Evolutionary conservation across 1,140 invertebrate species (phyloP).

Genomic region (Zaprionus kolodkinae): DNA sequence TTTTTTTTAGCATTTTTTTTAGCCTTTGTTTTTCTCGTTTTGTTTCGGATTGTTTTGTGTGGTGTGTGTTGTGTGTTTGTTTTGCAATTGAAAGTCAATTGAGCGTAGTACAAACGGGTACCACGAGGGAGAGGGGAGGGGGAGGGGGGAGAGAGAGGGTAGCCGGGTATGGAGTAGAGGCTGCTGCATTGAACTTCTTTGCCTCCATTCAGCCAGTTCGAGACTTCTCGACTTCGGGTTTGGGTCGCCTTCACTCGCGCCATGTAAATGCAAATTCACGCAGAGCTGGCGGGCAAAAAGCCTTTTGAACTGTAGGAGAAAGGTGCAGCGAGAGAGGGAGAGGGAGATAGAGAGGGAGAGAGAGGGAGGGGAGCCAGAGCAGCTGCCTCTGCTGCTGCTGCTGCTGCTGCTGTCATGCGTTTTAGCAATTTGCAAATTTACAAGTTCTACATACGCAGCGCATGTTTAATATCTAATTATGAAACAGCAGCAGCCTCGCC

Average conservation of each 20-base stretch:
- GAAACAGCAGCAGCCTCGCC: conserved; percentile 65
- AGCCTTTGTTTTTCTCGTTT: conserved; percentile 15
- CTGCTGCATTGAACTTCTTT: conserved; percentile 54
- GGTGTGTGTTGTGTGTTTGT: conserved; percentile 56
- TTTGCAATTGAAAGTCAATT: conserved; percentile 70
- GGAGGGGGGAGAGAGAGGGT: neutral
- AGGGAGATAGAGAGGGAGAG: neutral
- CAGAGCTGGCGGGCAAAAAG: conserved; percentile 44
- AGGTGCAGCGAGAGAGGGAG: neutral
- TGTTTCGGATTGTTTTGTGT: conserved; percentile 29
- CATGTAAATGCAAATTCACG: conserved; percentile 64
- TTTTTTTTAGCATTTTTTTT: conserved; percentile 11
- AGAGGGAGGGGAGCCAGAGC: neutral
- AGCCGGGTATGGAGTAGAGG: conserved; percentile 7
- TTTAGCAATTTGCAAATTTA: conserved; percentile 82
- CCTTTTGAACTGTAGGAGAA: conserved; percentile 46
- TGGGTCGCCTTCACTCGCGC: conserved; percentile 17
- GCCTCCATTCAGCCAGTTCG: neutral
- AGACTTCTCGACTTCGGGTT: neutral
- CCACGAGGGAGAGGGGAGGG: neutral
- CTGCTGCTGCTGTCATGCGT: conserved; percentile 65
- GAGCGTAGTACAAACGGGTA: conserved; percentile 22
- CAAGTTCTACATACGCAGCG: conserved; percentile 69
- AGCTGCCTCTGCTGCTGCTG: too few species aligned
- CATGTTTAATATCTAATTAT: conserved; percentile 81